phyloP scores from a whole-genome alignment of 2,888 invertebrate genomes.

The Ornithoptera alexandrae region DNA sequence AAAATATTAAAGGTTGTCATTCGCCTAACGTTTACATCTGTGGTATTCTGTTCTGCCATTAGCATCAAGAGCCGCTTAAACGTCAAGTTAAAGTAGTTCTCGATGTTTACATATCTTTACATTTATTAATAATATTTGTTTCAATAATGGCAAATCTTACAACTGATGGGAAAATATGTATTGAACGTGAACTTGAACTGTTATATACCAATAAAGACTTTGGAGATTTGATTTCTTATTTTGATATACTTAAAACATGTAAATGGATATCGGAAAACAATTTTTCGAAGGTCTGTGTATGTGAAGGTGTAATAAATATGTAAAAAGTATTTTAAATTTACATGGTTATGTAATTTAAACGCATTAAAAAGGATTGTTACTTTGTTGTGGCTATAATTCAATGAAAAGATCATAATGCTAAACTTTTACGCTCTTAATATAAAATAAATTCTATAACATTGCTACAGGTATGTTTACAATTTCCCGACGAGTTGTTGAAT shows the following conservation, averaged over 20 bases:
- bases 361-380: background rate
- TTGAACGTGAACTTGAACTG: constrained; percentile 69
- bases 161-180: constrained; percentile 75
- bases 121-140: background rate
- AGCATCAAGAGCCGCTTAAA: background rate
- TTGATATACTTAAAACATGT: constrained; percentile 81
- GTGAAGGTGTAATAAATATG: background rate
- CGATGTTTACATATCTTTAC: background rate
- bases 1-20: no score
- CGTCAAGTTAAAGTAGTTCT: background rate
- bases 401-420: background rate
- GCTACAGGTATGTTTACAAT: constrained; percentile 92
- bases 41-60: background rate
- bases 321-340: background rate
- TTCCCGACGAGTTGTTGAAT: constrained; percentile 89
- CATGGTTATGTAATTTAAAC: background rate
- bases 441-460: constrained; percentile 22
- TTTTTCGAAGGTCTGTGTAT: constrained; percentile 81
- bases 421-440: background rate
- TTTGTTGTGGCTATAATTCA: background rate
- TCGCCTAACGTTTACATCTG: no score
- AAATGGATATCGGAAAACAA: constrained; percentile 85
- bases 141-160: constrained; percentile 71
- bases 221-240: constrained; percentile 67
- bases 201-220: constrained; percentile 37